Evolutionary conservation across 2,113 vertebrate genomes (phyloP).

Genomic region (Suricata suricatta): DNA sequence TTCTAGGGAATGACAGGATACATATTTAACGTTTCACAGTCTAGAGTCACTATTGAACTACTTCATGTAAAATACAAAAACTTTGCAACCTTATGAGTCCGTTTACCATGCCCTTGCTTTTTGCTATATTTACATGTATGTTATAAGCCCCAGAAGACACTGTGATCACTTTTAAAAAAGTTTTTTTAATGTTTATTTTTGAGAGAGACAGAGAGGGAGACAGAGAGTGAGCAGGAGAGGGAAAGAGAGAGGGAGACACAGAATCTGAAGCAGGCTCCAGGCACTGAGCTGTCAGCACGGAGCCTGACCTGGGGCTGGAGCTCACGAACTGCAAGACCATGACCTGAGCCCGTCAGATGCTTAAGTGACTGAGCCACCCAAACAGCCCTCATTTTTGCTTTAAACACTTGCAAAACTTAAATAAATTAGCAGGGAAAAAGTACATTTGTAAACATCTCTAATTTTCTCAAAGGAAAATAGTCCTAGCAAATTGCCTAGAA

Average conservation of each 20-base stretch:
- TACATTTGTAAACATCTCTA: neutral
- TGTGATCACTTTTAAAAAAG: neutral
- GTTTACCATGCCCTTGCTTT: neutral
- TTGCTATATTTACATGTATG: neutral
- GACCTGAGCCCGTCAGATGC: no score
- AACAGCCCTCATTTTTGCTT: neutral
- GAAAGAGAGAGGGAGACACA: no score
- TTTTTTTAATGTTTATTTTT: no score
- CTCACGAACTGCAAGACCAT: no score
- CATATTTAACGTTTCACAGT: neutral
- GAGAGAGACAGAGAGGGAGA: no score
- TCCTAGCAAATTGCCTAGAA: conserved; percentile 18
- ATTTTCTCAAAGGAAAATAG: conserved; percentile 21
- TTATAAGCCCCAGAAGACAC: neutral
- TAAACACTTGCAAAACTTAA: neutral
- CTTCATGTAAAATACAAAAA: neutral
- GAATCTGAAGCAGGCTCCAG: no score
- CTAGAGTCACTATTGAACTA: neutral
- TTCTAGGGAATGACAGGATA: neutral
- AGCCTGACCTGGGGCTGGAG: no score
- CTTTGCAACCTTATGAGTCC: neutral
- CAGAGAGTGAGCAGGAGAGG: no score
- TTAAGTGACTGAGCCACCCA: no score
- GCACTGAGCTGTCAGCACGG: no score
- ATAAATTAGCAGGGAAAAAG: conserved; percentile 8